Conservation (phyloP, 2,888 invertebrate species). For the Tribolium freemani region DNA sequence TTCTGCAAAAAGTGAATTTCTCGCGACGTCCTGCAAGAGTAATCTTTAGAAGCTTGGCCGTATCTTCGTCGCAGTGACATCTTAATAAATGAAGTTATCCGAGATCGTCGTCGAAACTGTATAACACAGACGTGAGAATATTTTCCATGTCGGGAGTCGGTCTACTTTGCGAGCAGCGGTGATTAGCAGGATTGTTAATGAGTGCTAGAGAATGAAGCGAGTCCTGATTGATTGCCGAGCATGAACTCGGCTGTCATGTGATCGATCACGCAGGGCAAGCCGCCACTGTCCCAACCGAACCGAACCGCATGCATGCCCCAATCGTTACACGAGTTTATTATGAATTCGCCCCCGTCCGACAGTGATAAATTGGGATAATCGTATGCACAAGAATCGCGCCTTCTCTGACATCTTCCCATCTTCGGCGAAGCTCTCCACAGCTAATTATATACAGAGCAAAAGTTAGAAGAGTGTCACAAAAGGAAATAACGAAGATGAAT, state of each 20-base stretch:
- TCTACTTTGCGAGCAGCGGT: slow-evolving; percentile 49
- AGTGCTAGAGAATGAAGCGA: slow-evolving; percentile 50
- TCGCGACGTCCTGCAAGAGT: not conserved
- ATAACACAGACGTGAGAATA: slow-evolving; percentile 48
- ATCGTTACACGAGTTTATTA: slow-evolving; percentile 58
- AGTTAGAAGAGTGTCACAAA: slow-evolving; percentile 64
- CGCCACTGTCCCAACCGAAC: slow-evolving; percentile 52
- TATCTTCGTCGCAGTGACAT: slow-evolving; percentile 4
- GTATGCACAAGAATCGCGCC: slow-evolving; percentile 28
- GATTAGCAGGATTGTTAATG: slow-evolving; percentile 59
- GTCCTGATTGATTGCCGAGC: slow-evolving; percentile 61
- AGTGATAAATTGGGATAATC: slow-evolving; percentile 60
- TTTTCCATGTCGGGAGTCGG: slow-evolving; percentile 48
- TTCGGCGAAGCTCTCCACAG: slow-evolving; percentile 23
- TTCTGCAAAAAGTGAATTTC: slow-evolving; percentile 3
- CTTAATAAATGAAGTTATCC: slow-evolving; percentile 39
- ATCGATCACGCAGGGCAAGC: slow-evolving; percentile 60
- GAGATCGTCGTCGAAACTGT: slow-evolving; percentile 26
- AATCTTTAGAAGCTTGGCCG: slow-evolving; percentile 2
- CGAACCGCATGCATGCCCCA: slow-evolving; percentile 54
- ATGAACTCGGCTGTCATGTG: slow-evolving; percentile 61
- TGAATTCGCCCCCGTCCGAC: slow-evolving; percentile 58
- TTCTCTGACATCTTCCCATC: slow-evolving; percentile 10
- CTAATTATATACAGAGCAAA: slow-evolving; percentile 64
- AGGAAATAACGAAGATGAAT: slow-evolving; percentile 68